Evolutionary conservation across 2,888 invertebrate species (phyloP).

Genomic region (Ganaspis brasiliensis): DNA sequence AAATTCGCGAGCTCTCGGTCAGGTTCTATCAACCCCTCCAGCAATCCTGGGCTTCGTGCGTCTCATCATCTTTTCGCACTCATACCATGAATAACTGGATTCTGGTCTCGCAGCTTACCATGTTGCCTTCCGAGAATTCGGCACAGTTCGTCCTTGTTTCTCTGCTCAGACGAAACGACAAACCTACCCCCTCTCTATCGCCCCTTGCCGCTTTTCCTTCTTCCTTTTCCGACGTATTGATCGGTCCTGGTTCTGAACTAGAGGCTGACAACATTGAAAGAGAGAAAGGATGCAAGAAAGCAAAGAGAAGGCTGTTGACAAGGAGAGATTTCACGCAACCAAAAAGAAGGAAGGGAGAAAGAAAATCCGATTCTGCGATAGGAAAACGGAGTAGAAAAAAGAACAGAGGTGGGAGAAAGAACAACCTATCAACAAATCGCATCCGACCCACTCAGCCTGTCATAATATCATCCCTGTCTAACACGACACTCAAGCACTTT

Average conservation of each 20-base stretch:
- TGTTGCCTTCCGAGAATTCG: slow-evolving; percentile 64
- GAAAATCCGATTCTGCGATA: slow-evolving; percentile 47
- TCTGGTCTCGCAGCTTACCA: slow-evolving; percentile 52
- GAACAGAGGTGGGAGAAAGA: slow-evolving; percentile 50
- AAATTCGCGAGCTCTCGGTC: slow-evolving; percentile 69
- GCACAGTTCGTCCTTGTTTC: slow-evolving; percentile 60
- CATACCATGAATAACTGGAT: slow-evolving; percentile 68
- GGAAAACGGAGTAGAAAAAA: slow-evolving; percentile 50
- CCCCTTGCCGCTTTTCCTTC: slow-evolving; percentile 65
- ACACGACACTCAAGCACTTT: slow-evolving; percentile 67
- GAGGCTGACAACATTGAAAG: slow-evolving; percentile 66
- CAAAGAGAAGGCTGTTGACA: slow-evolving; percentile 51
- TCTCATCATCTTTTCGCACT: slow-evolving; percentile 78
- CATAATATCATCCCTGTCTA: slow-evolving; percentile 69
- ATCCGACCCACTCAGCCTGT: slow-evolving; percentile 66
- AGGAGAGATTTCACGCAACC: slow-evolving; percentile 43
- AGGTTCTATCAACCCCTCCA: slow-evolving; percentile 72
- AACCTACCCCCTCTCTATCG: slow-evolving; percentile 46
- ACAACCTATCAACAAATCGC: slow-evolving; percentile 71
- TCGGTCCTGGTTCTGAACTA: slow-evolving; percentile 73
- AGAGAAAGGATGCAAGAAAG: slow-evolving; percentile 43
- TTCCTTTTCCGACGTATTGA: slow-evolving; percentile 77
- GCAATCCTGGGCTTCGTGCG: slow-evolving; percentile 69
- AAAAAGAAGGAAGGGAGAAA: slow-evolving; percentile 43
- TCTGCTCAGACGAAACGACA: slow-evolving; percentile 20